Percentiles rank a stretch among this genome's conserved stretches.
Evolutionary conservation across 2,797 vertebrate species (phyloP).

Genomic region (Calcarius lapponicus): DNA sequence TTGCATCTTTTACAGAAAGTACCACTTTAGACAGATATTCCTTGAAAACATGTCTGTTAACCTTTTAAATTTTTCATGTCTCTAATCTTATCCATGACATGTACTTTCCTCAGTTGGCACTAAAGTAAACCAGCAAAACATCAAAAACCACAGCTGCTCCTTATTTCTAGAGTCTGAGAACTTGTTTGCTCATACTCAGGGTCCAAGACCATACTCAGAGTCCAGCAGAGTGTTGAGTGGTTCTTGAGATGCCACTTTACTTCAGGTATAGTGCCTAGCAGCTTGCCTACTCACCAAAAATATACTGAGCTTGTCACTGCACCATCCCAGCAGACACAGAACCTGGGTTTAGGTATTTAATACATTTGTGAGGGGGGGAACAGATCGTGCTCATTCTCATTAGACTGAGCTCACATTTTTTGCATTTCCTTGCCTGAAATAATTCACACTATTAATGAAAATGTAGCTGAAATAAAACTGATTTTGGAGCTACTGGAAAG

Average conservation of each 20-base stretch:
- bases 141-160: neutral
- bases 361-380: neutral
- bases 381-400: rapidly evolving
- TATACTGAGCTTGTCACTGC: neutral
- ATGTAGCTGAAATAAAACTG: neutral
- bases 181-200: neutral
- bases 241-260: neutral
- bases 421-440: neutral
- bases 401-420: neutral
- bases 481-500: neutral
- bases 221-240: neutral
- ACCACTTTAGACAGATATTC: neutral
- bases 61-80: neutral
- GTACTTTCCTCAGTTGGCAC: neutral
- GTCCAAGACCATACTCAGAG: neutral
- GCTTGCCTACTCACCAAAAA: neutral
- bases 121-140: neutral
- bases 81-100: neutral
- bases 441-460: neutral
- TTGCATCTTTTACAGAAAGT: neutral
- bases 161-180: neutral
- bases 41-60: neutral
- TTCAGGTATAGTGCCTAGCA: neutral
- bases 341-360: neutral
- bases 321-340: neutral